Evolutionary conservation across 2,797 vertebrate species (phyloP).

Genomic region (Sebastes melanostomus): DNA sequence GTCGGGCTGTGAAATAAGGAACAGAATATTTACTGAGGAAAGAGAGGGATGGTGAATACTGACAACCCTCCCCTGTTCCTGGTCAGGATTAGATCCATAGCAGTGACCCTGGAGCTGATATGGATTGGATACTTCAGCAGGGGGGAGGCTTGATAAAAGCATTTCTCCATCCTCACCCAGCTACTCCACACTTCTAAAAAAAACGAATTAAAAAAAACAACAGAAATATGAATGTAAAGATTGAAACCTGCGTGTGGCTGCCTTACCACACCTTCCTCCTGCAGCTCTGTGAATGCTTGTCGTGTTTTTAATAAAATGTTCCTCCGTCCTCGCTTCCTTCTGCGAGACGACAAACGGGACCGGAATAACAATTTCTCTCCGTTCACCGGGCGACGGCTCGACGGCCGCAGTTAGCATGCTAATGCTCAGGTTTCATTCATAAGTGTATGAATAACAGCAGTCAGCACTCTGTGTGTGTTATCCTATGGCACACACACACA

Average conservation of each 20-base stretch:
- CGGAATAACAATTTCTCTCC: slow-evolving; percentile 41
- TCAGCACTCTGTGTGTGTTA: background rate
- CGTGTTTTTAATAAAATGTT: slow-evolving; percentile 8
- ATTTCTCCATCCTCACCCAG: background rate
- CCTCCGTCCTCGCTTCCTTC: slow-evolving; percentile 16
- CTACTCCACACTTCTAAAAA: background rate
- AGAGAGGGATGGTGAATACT: background rate
- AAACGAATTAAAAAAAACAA: background rate
- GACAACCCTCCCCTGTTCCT: background rate
- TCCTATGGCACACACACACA: background rate
- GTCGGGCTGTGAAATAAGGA: too few species aligned
- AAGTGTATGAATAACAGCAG: background rate
- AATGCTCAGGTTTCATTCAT: slow-evolving; percentile 9
- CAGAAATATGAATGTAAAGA: background rate
- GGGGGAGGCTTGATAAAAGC: background rate
- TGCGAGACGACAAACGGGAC: slow-evolving; percentile 14
- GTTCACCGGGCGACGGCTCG: background rate
- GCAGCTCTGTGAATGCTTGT: background rate
- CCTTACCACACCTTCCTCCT: background rate
- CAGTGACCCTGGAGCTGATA: background rate
- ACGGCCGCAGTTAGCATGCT: background rate
- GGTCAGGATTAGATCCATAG: background rate
- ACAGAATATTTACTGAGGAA: background rate
- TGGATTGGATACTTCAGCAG: background rate
- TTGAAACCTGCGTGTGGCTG: background rate